phyloP scores from a whole-genome alignment of 2,113 vertebrate genomes.

The Eptesicus fuscus region DNA sequence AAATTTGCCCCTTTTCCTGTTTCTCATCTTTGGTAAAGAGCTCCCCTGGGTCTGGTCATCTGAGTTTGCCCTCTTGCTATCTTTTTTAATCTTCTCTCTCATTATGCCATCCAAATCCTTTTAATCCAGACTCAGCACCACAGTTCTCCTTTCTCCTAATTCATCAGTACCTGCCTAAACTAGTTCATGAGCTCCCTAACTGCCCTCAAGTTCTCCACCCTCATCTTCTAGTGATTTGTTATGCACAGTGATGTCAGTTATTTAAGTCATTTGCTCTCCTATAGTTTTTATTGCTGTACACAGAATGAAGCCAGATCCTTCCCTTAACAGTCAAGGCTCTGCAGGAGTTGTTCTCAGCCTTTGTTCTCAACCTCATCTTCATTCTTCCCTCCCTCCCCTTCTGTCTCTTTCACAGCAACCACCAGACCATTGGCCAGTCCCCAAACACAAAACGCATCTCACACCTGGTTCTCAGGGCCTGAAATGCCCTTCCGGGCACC shows the following conservation, averaged over 20 bases:
- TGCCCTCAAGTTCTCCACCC: not conserved
- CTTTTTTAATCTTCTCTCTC: not conserved
- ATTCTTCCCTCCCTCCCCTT: not conserved
- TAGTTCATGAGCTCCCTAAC: not conserved
- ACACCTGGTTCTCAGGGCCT: not conserved
- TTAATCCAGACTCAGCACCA: not conserved
- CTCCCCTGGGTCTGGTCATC: not conserved
- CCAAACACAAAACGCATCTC: not conserved
- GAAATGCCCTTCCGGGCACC: not conserved
- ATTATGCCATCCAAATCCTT: not conserved
- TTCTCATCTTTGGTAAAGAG: not conserved
- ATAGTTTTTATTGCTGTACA: not conserved
- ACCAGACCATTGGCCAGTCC: not conserved
- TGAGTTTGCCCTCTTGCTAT: not conserved
- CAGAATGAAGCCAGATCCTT: not conserved
- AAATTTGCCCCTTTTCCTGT: not conserved
- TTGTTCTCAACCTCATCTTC: not conserved
- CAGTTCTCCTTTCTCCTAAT: not conserved
- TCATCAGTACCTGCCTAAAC: not conserved
- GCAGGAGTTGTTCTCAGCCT: not conserved
- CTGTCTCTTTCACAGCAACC: not conserved
- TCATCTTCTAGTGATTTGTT: not conserved
- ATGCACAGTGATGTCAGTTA: not conserved
- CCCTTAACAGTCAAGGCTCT: not conserved
- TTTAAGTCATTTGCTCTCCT: not conserved